Conservation (phyloP, 2,888 invertebrate species). For the Stictocephala bisonia region DNA sequence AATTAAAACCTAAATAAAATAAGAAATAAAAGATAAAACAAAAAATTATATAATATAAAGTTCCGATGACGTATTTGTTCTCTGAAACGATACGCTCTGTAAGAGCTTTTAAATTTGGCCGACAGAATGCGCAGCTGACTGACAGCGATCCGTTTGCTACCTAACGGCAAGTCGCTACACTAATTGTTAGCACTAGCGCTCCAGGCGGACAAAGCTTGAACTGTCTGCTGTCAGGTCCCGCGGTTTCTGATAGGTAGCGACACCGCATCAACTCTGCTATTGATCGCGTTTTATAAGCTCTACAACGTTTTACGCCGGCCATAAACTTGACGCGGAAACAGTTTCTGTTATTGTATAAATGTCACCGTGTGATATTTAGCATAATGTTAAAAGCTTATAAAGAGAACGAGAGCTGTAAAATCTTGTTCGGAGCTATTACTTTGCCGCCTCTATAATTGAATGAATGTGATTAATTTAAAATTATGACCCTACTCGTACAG, state of each 20-base stretch:
- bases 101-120: no score
- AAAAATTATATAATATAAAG: no score
- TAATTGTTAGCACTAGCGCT: constrained; percentile 10
- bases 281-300: constrained; percentile 33
- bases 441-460: no score
- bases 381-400: constrained; percentile 2
- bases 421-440: no score
- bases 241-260: background rate
- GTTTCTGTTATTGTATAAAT: constrained; percentile 21
- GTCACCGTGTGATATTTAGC: background rate
- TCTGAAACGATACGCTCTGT: no score
- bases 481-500: no score
- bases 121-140: constrained; percentile 6
- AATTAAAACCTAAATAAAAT: no score
- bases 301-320: constrained; percentile 15
- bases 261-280: constrained; percentile 1
- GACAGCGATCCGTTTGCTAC: background rate
- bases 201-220: background rate
- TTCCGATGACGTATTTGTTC: no score
- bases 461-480: no score
- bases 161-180: background rate
- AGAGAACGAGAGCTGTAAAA: no score
- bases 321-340: constrained; percentile 32
- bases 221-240: background rate
- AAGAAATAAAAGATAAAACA: no score